Base-by-base conservation (phyloP, 2,113 vertebrate species). In the Ibidorhyncha struthersii region DNA sequence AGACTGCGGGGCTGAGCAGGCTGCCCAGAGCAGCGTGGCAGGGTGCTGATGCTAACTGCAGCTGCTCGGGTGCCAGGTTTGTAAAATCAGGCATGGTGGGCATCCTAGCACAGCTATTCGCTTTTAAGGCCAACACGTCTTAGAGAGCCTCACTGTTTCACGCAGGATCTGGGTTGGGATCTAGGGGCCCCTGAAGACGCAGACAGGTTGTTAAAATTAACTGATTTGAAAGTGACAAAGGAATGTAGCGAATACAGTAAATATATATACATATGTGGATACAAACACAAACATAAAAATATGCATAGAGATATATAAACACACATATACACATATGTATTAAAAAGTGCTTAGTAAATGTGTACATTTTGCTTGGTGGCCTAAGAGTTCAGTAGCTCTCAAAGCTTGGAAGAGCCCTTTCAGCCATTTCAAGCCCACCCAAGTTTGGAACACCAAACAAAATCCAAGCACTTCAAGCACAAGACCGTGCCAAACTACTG, bases 251-350 rank as follows among this genome's bases (percentile, higher is more conserved):
- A 38, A 21, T 25, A 13, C 6, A 71, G n/a, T 14, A 66, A 62
- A 56, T 5, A 14, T 7, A 29, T 3, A 36, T 3, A 55, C 1
- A 62, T 0, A 12, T 2, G 36, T 16, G 5, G 30, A 27, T 38
- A 66, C 9, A 62, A 29, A 65, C 27, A 43, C 9, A 71, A 66
- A 36, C 43, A 47, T 3, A 20, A 16, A 78, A 49, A 56, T 47
- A 43, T 8, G 12, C 23, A 14, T 5, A 69, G 21, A 12, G 6
- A 14, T 6, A 19, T 9, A 12, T 14, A 7, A 1, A 27, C 3
- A n/a, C 5, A 62, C 8, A 50, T 8, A 40, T 1, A 18, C 1
- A 18, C 1, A 40, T 1, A 15, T 0, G 5, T 47, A 41, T 47
- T 45, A 9, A 19, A 26, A 71, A n/a, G 4, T 34, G 10, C 13